phyloP scores from a whole-genome alignment of 2,888 invertebrate species.

The Alviniconcha strummeri region DNA sequence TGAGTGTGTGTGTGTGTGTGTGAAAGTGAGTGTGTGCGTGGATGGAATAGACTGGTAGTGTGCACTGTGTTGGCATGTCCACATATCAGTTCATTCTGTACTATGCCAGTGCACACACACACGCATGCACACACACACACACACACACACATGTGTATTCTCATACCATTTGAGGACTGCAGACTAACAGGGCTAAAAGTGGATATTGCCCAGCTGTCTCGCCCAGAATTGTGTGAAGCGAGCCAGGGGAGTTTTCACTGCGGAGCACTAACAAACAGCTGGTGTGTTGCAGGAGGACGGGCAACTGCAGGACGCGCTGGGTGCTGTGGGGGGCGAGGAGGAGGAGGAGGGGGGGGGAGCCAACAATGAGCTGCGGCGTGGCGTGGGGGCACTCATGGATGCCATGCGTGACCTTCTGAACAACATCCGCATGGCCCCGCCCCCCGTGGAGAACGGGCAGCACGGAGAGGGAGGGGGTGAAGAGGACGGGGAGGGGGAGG shows the following conservation, averaged over 20 bases:
- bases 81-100: neutral
- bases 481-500: constrained; percentile 2
- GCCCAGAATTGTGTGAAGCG: too few species aligned
- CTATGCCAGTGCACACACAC: neutral
- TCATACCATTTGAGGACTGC: too few species aligned
- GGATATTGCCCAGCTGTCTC: too few species aligned
- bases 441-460: constrained; percentile 43
- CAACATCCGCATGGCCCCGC: constrained; percentile 77
- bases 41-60: too few species aligned
- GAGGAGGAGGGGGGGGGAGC: constrained; percentile 40
- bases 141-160: neutral
- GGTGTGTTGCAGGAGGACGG: neutral
- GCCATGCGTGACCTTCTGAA: constrained; percentile 84
- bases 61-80: neutral
- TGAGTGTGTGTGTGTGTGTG: neutral
- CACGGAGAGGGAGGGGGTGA: constrained; percentile 39
- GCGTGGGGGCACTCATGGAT: constrained; percentile 81
- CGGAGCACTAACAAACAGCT: neutral
- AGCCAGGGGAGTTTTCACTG: too few species aligned
- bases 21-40: neutral
- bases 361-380: constrained; percentile 77
- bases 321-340: neutral
- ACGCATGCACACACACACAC: neutral
- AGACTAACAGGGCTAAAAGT: too few species aligned
- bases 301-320: neutral